Evolutionary conservation across 2,113 vertebrate species (phyloP), one percentile per base, ranked within the genome.

Genomic region (Rhinogobius similis): DNA sequence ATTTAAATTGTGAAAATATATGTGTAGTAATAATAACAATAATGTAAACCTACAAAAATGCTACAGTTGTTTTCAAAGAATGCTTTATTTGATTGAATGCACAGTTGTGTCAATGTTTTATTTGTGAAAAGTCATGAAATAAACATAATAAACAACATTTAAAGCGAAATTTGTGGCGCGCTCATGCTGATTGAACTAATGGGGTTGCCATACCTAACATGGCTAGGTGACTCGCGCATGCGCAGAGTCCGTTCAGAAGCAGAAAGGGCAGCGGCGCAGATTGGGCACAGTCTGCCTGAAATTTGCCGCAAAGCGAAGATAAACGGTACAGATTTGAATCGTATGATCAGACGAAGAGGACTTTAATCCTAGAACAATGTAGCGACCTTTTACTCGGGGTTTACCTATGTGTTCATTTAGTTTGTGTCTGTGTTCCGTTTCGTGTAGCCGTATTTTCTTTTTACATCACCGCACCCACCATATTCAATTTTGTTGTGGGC

Each of bases 381-480:
- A 84, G 87, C 27, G 69, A 39, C 36, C 66, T 53, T 7, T 4
- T 9, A 1, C 18, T 67, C 10, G 48, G 32, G 41, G 68, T 27
- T n/a, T 61, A 67, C 6, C 21, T 56, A 27, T 67, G 4, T 76
- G 73, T 77, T 68, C 0, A 61, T 81, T 85, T 70, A 65, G 21
- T 64, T 62, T 23, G 23, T 75, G 48, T 26, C 43, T 77, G 43
- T 70, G 53, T 73, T 74, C 8, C 66, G 38, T 81, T 77, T 58
- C 80, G 75, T 88, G 78, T 63, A 39, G 59, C 16, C 41, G 77
- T 76, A 59, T 85, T 78, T 66, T 83, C 20, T 74, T 70, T 84
- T 78, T 84, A 64, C 69, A 67, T 79, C 78, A 81, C 88, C 90
- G 89, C 89, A 73, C 84, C 88, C 85, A 82, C 55, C 68, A 24